A percentile compares a stretch with the other conserved stretches of the same genome.
phyloP scores from a whole-genome alignment of 1,140 invertebrate species.

The Mya arenaria region DNA sequence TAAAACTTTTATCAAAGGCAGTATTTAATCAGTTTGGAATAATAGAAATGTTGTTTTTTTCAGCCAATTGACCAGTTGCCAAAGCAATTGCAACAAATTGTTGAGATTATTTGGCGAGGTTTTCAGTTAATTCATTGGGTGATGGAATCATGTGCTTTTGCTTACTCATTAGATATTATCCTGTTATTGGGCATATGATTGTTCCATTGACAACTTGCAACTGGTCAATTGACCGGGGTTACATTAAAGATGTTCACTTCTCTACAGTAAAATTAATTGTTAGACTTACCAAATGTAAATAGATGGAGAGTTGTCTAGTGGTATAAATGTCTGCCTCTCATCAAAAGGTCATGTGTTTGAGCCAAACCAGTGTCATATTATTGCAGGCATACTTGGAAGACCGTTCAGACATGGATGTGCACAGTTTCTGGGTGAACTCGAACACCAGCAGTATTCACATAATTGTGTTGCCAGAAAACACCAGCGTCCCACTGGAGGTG shows the following conservation, averaged over 20 bases:
- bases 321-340: neutral
- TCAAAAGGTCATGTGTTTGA: neutral
- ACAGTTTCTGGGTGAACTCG: slow-evolving; percentile 53
- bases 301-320: neutral
- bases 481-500: slow-evolving; percentile 54
- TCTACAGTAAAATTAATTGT: neutral
- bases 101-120: too few relatives aligned
- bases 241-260: neutral
- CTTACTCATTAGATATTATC: too few relatives aligned
- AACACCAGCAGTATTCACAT: slow-evolving; percentile 59
- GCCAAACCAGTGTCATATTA: neutral
- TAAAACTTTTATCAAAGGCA: neutral
- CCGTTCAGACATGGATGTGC: slow-evolving; percentile 38
- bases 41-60: neutral
- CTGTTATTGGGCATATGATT: too few relatives aligned
- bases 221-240: neutral
- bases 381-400: slow-evolving; percentile 16
- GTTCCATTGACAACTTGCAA: too few relatives aligned
- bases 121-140: too few relatives aligned
- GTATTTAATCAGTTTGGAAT: neutral
- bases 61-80: neutral
- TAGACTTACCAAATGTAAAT: neutral
- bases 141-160: too few relatives aligned
- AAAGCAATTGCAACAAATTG: neutral
- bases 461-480: slow-evolving; percentile 46